Evolutionary conservation across 2,888 invertebrate genomes (phyloP).

Genomic region (Monopis laevigella): DNA sequence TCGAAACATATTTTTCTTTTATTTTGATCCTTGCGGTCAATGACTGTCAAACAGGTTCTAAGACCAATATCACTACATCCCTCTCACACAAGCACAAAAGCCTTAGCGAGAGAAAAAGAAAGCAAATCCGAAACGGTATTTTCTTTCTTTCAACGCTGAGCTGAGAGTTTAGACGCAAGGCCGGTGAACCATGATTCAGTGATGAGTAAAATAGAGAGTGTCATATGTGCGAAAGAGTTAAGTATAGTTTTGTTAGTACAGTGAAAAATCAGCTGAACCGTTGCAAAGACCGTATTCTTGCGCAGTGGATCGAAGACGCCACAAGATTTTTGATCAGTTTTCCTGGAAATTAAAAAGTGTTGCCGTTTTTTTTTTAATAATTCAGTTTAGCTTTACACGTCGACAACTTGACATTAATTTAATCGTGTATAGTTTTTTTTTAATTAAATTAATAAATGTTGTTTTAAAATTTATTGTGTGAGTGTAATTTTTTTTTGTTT

Average conservation of each 20-base stretch:
- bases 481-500: too few relatives aligned
- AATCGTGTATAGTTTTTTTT: too few relatives aligned
- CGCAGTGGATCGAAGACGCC: slow-evolving; percentile 4
- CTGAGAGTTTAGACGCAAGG: slow-evolving; percentile 48
- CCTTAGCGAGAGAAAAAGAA: slow-evolving; percentile 27
- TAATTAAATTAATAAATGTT: too few relatives aligned
- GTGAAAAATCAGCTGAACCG: slow-evolving; percentile 7
- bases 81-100: slow-evolving; percentile 24
- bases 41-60: slow-evolving; percentile 48
- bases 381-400: too few relatives aligned
- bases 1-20: slow-evolving; percentile 29
- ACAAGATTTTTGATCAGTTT: neutral
- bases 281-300: slow-evolving; percentile 2
- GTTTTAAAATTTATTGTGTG: too few relatives aligned
- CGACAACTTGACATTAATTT: too few relatives aligned
- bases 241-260: slow-evolving; percentile 15
- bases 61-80: slow-evolving; percentile 37
- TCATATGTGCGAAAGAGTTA: slow-evolving; percentile 29
- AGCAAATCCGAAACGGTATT: slow-evolving; percentile 43
- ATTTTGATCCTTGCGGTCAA: slow-evolving; percentile 57
- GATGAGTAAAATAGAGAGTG: slow-evolving; percentile 27
- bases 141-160: slow-evolving; percentile 34
- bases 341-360: neutral
- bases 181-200: slow-evolving; percentile 44
- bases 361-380: too few relatives aligned